Conservation (phyloP, 2,888 invertebrate species). For the Bruchidius siliquastri region DNA sequence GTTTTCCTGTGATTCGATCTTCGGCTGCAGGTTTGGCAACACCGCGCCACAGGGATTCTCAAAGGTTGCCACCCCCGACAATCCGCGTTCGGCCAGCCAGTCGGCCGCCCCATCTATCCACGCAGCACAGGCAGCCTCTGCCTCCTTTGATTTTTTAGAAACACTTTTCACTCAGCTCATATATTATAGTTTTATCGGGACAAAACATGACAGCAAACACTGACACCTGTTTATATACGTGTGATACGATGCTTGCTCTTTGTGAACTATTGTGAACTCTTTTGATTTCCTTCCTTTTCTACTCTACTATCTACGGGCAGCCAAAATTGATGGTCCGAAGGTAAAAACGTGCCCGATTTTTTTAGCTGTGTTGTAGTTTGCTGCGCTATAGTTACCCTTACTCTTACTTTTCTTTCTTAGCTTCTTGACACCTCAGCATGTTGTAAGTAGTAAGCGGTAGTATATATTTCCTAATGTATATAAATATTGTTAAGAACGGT, state of each 20-base stretch:
- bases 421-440: neutral
- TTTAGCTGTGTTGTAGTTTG: neutral
- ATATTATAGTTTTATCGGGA: neutral
- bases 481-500: neutral
- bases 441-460: neutral
- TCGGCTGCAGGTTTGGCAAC: neutral
- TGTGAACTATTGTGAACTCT: neutral
- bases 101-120: neutral
- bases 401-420: neutral
- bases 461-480: neutral
- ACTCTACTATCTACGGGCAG: neutral
- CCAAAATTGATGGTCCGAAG: neutral
- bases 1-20: neutral
- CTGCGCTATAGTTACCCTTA: neutral
- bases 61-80: neutral
- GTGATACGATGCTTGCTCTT: neutral
- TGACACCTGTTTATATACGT: neutral
- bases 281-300: neutral
- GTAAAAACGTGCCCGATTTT: neutral
- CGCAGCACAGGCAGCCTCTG: neutral
- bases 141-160: neutral
- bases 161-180: neutral
- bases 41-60: neutral
- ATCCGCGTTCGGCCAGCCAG: neutral
- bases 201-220: neutral